phyloP scores from a whole-genome alignment of 2,888 invertebrate species.

The Drosophila conformis region DNA sequence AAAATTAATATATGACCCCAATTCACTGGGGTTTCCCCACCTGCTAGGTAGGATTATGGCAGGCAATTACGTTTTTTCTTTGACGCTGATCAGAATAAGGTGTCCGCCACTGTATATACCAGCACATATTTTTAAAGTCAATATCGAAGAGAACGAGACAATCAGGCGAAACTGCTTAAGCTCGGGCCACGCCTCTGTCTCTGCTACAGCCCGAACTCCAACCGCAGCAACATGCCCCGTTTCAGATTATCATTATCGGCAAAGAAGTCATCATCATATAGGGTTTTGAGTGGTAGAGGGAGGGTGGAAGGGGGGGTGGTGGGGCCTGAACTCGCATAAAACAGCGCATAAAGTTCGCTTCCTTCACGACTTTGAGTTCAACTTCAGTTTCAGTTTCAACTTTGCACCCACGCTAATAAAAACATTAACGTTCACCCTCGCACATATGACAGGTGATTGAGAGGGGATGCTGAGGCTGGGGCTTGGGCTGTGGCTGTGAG shows the following conservation, averaged over 20 bases:
- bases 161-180: slow-evolving; percentile 60
- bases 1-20: too few relatives aligned
- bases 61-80: too few relatives aligned
- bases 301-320: neutral
- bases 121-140: slow-evolving; percentile 50
- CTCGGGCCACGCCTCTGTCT: slow-evolving; percentile 48
- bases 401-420: slow-evolving; percentile 62
- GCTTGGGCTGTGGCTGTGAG: neutral
- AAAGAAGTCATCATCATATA: slow-evolving; percentile 52
- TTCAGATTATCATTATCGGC: slow-evolving; percentile 58
- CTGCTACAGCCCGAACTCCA: slow-evolving; percentile 30
- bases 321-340: slow-evolving; percentile 41
- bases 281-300: neutral
- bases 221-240: slow-evolving; percentile 21
- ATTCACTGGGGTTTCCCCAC: too few relatives aligned
- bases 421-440: slow-evolving; percentile 59
- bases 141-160: slow-evolving; percentile 44
- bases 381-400: slow-evolving; percentile 39
- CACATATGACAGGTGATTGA: slow-evolving; percentile 22
- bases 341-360: slow-evolving; percentile 48
- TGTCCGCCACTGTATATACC: too few relatives aligned
- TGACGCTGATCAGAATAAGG: too few relatives aligned
- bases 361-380: slow-evolving; percentile 25
- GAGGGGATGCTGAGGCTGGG: neutral
- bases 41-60: too few relatives aligned